These are phyloP conservation scores for Ypsolopha sequella DNA, from an alignment of 2,888 invertebrate species.

Conservation along the genomic window DNA sequence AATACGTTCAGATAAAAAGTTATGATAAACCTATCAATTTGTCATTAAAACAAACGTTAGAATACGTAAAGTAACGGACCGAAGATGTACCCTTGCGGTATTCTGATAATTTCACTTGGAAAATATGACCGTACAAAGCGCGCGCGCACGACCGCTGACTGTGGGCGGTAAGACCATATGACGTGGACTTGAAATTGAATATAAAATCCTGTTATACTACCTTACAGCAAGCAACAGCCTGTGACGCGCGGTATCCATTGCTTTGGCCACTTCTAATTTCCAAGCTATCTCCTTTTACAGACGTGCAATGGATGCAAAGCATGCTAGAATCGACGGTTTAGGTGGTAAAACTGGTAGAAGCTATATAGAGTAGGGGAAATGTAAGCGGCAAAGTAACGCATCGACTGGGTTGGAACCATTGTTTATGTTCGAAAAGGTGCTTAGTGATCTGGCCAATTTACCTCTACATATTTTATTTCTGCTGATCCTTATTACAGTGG, in stretches of 20 bases:
- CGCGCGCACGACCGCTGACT: constrained; percentile 52
- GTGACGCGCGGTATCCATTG: constrained; percentile 27
- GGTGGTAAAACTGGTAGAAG: neutral
- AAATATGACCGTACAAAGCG: constrained; percentile 16
- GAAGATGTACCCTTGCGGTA: constrained; percentile 30
- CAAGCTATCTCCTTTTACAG: neutral
- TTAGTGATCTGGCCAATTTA: neutral
- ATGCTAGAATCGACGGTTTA: neutral
- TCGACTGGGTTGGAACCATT: constrained; percentile 25
- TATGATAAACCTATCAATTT: too few relatives aligned
- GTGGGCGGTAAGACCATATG: constrained; percentile 61
- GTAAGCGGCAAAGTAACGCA: constrained; percentile 5
- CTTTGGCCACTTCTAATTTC: constrained; percentile 12
- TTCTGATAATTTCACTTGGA: constrained; percentile 33
- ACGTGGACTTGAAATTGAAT: constrained; percentile 55
- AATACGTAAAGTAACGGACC: constrained; percentile 16
- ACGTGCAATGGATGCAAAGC: neutral
- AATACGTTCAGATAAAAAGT: neutral
- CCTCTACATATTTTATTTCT: too few relatives aligned
- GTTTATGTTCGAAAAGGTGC: constrained; percentile 35
- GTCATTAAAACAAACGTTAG: neutral
- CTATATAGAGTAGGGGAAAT: constrained; percentile 27
- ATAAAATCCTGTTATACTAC: constrained; percentile 18
- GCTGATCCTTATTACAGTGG: neutral
- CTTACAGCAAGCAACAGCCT: neutral